These are phyloP conservation scores for Matsumurasca onukii DNA, from an alignment of 1,140 invertebrate genomes.

Conservation along the genomic window DNA sequence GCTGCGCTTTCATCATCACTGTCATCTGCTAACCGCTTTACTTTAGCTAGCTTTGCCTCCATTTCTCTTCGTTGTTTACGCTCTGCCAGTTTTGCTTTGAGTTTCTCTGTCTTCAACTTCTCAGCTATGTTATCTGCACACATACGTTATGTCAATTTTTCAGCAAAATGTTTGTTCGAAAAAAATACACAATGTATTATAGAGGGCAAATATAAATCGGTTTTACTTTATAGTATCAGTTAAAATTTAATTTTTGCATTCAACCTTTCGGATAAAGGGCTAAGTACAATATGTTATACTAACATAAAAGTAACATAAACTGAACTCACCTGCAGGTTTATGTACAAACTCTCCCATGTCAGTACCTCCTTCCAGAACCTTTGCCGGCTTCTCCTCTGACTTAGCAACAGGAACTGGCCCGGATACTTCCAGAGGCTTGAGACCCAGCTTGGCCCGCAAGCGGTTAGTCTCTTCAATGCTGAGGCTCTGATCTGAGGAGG, in stretches of 20 bases:
- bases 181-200: background rate
- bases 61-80: conserved; percentile 78
- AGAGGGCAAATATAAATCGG: background rate
- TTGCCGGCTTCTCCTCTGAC: conserved; percentile 73
- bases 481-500: conserved; percentile 58
- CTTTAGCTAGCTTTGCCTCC: conserved; percentile 66
- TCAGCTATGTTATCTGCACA: conserved; percentile 71
- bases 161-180: background rate
- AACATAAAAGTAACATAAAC: background rate
- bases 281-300: no score
- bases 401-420: conserved; percentile 32
- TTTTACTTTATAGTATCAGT: background rate
- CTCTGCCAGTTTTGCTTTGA: conserved; percentile 76
- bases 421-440: conserved; percentile 84
- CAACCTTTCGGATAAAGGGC: no score
- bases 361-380: conserved; percentile 50
- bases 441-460: conserved; percentile 86
- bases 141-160: no score
- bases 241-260: no score
- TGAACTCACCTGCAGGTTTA: conserved; percentile 68
- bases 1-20: conserved; percentile 64
- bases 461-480: conserved; percentile 93
- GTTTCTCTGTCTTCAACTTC: conserved; percentile 74
- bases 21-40: conserved; percentile 71
- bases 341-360: conserved; percentile 91